phyloP scores from a whole-genome alignment of 53 echinoderm and acorn worm genomes.

The Paracentrotus lividus region DNA sequence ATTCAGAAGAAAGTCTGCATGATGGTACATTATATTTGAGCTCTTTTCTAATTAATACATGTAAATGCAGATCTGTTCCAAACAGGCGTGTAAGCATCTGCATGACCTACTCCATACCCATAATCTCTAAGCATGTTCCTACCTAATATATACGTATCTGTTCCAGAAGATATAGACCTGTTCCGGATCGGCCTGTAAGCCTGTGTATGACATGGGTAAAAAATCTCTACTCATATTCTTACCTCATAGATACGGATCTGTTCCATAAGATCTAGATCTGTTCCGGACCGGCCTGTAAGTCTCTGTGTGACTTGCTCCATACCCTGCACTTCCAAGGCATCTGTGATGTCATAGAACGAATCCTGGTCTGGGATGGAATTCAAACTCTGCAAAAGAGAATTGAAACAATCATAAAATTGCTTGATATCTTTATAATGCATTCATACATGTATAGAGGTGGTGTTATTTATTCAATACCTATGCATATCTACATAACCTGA shows the following conservation, averaged over 20 bases:
- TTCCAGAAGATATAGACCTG: slow-evolving; percentile 94
- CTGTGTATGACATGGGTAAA: slow-evolving; percentile 67
- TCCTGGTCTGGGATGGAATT: slow-evolving; percentile 97
- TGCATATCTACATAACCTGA: too few relatives aligned
- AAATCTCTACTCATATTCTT: neutral
- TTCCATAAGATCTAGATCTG: slow-evolving; percentile 95
- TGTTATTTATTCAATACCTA: too few relatives aligned
- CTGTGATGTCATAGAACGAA: slow-evolving; percentile 98
- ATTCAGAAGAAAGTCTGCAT: too few relatives aligned
- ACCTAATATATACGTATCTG: slow-evolving; percentile 98
- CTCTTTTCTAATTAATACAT: too few relatives aligned
- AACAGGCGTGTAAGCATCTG: too few relatives aligned
- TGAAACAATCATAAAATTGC: neutral
- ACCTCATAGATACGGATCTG: slow-evolving; percentile 99
- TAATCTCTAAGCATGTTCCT: too few relatives aligned
- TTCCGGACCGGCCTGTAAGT: slow-evolving; percentile 76
- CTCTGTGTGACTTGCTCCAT: slow-evolving; percentile 87
- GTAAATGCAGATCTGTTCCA: too few relatives aligned
- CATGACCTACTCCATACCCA: too few relatives aligned
- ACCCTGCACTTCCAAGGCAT: slow-evolving; percentile 87
- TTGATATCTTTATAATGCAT: neutral
- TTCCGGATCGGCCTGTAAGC: slow-evolving; percentile 76
- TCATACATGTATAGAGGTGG: too few relatives aligned
- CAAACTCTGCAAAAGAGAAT: slow-evolving; percentile 79
- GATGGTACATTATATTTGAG: too few relatives aligned